These are phyloP conservation scores for Heteronetta atricapilla DNA, from an alignment of 2,113 vertebrate species.

Conservation along the genomic window DNA sequence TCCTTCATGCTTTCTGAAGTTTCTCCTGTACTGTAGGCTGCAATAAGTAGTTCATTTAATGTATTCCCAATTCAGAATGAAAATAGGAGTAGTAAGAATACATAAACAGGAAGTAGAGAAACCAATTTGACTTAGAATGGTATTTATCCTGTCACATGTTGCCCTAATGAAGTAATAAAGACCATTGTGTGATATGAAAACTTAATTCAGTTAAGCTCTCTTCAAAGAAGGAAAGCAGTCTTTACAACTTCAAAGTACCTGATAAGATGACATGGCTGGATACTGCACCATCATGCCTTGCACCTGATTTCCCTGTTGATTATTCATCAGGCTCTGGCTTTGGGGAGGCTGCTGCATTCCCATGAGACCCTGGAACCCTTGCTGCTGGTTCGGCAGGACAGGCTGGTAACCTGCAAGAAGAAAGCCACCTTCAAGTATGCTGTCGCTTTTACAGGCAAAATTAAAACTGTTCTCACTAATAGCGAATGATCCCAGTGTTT, in stretches of 20 bases:
- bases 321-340: conserved; percentile 81
- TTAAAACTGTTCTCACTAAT: background rate
- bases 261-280: conserved; percentile 88
- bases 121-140: accelerated
- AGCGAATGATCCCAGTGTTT: background rate
- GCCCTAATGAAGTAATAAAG: background rate
- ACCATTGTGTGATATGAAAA: background rate
- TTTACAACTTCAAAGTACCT: conserved; percentile 69
- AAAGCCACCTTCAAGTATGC: background rate
- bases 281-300: conserved; percentile 88
- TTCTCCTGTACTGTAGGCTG: background rate
- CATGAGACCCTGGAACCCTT: conserved; percentile 82
- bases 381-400: conserved; percentile 81
- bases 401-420: conserved; percentile 83
- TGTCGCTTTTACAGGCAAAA: background rate
- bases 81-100: background rate
- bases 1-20: background rate
- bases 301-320: conserved; percentile 81
- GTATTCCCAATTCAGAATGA: background rate
- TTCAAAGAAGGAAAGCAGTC: background rate
- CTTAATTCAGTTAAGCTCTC: background rate
- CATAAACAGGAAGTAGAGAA: background rate
- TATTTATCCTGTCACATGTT: background rate
- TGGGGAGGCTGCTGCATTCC: conserved; percentile 86
- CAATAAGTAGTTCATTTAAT: conserved; percentile 18